phyloP scores from a whole-genome alignment of 2,888 invertebrate genomes.

The Metellina segmentata region DNA sequence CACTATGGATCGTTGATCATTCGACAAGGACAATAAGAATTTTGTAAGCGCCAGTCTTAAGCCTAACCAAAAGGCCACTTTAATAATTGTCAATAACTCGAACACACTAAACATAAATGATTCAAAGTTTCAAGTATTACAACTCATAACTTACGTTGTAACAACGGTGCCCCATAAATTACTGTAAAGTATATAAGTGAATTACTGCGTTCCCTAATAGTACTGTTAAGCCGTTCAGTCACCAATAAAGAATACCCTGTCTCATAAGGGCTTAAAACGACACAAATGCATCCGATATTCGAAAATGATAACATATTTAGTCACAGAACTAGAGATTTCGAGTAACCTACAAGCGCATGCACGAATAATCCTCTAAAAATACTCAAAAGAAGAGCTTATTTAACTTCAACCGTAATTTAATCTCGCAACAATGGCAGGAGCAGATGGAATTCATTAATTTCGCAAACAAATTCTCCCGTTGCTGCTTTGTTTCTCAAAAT shows the following conservation, averaged over 20 bases:
- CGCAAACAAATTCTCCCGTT: constrained; percentile 43
- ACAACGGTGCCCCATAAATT: too few species aligned
- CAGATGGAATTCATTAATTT: constrained; percentile 63
- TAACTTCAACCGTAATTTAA: constrained; percentile 55
- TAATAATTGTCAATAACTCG: too few species aligned
- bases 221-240: not conserved
- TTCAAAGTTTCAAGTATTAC: too few species aligned
- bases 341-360: not conserved
- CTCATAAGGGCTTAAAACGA: not conserved
- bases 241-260: not conserved
- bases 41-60: too few species aligned
- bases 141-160: too few species aligned
- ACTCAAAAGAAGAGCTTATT: constrained; percentile 10
- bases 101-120: too few species aligned
- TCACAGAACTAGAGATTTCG: not conserved
- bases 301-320: constrained; percentile 15
- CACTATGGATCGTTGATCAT: too few species aligned
- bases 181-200: too few species aligned
- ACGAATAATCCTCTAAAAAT: not conserved
- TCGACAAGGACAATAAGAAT: too few species aligned
- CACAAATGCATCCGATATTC: not conserved
- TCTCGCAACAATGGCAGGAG: constrained; percentile 48
- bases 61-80: too few species aligned
- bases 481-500: constrained; percentile 51
- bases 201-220: too few species aligned